phyloP scores from a whole-genome alignment of 2,113 vertebrate species.

The Chaetodon trifascialis region DNA sequence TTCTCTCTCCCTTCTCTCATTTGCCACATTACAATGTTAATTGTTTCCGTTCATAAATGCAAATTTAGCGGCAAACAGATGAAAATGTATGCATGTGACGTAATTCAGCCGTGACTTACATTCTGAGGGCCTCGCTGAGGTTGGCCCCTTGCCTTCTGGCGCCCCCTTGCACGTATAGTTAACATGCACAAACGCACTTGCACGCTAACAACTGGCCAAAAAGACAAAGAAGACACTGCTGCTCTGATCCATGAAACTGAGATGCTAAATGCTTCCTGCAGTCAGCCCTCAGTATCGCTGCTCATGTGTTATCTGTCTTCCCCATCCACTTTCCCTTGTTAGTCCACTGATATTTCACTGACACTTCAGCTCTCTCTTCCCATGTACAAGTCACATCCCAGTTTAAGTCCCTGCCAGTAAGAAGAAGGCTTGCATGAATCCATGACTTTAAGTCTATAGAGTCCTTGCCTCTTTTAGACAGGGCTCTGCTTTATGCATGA shows the following conservation, averaged over 20 bases:
- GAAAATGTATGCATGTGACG: slow-evolving; percentile 7
- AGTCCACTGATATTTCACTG: slow-evolving; percentile 14
- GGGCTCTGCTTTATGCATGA: slow-evolving; percentile 48
- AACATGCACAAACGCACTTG: slow-evolving; percentile 9
- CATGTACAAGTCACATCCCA: slow-evolving; percentile 41
- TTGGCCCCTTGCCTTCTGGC: not conserved
- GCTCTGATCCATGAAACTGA: slow-evolving; percentile 15
- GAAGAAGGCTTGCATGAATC: slow-evolving; percentile 44
- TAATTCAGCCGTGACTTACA: slow-evolving; percentile 28
- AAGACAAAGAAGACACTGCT: slow-evolving; percentile 13
- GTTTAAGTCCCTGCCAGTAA: slow-evolving; percentile 48
- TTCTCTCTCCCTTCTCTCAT: slow-evolving; percentile 17
- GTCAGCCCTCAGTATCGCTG: slow-evolving; percentile 1
- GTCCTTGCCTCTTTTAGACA: slow-evolving; percentile 24
- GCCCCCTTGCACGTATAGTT: not conserved
- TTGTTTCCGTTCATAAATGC: slow-evolving; percentile 30
- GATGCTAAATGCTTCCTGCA: slow-evolving; percentile 21
- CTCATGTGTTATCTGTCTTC: slow-evolving; percentile 27
- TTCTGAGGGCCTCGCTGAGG: slow-evolving; percentile 5
- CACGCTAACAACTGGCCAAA: slow-evolving; percentile 18
- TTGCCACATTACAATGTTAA: slow-evolving; percentile 23
- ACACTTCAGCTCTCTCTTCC: slow-evolving; percentile 19
- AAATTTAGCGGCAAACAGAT: slow-evolving; percentile 28
- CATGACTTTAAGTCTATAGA: slow-evolving; percentile 29
- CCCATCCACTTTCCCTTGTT: slow-evolving; percentile 21